Percentiles rank a stretch among this genome's conserved stretches.
Conservation (phyloP, 2,797 vertebrate species). For the Limosa lapponica region DNA sequence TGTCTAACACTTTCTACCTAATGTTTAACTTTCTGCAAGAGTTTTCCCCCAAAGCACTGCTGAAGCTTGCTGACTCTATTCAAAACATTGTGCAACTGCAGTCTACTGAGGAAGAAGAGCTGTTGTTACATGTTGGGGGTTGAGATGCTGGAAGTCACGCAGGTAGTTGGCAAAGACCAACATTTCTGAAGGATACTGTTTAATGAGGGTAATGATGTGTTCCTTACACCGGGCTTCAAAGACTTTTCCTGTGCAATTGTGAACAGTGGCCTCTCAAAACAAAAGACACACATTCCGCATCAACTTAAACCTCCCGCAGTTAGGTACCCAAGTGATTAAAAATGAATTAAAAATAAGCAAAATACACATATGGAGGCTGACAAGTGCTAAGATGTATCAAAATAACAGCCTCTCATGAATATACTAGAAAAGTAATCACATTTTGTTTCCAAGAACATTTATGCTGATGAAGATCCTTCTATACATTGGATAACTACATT, state of each 20-base stretch:
- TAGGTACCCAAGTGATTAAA: not conserved
- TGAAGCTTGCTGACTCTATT: not conserved
- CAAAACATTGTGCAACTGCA: not conserved
- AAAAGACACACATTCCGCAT: not conserved
- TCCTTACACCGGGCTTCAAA: not conserved
- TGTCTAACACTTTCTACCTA: not conserved
- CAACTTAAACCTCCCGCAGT: not conserved
- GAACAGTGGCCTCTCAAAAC: not conserved
- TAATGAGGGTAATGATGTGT: not conserved
- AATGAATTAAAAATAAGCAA: not conserved
- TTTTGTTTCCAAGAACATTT: constrained; percentile 1
- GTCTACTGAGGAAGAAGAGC: not conserved
- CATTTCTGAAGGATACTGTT: not conserved
- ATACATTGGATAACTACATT: not conserved
- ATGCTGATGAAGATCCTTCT: not conserved
- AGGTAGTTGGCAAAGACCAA: not conserved
- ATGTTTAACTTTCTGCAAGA: not conserved
- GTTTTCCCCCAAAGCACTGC: not conserved
- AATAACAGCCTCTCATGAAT: not conserved
- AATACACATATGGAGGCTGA: not conserved
- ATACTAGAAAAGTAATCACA: not conserved
- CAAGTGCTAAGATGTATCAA: not conserved
- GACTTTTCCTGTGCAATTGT: not conserved
- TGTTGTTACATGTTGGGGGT: not conserved
- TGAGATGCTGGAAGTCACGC: not conserved